These are phyloP conservation scores for Ancistrus triradiatus DNA, from an alignment of 2,113 vertebrate species.

Conservation along the genomic window DNA sequence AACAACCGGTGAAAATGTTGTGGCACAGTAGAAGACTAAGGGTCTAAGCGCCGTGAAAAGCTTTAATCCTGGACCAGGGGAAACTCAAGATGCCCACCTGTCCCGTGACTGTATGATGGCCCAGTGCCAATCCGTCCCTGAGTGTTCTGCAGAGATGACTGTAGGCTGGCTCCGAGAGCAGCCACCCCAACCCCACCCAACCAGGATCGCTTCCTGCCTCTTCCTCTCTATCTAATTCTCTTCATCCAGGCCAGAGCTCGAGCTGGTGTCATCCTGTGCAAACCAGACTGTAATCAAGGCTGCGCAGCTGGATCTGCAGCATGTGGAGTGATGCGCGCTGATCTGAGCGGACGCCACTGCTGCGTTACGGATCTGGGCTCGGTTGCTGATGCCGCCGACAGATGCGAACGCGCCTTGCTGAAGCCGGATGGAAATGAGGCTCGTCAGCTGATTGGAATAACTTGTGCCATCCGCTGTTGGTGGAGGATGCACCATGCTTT, in stretches of 20 bases:
- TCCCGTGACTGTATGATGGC: slow-evolving; percentile 27
- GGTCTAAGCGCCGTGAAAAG: too few relatives aligned
- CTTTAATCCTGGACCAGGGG: not conserved
- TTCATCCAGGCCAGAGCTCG: not conserved
- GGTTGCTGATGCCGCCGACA: slow-evolving; percentile 21
- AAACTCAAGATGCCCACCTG: slow-evolving; percentile 32
- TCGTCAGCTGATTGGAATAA: slow-evolving; percentile 20
- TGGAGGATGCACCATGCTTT: slow-evolving; percentile 21
- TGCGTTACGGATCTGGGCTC: slow-evolving; percentile 40
- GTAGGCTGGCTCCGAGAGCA: slow-evolving; percentile 1
- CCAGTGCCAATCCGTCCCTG: slow-evolving; percentile 14
- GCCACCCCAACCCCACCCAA: slow-evolving; percentile 7
- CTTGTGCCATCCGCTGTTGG: slow-evolving; percentile 16
- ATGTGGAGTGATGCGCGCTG: slow-evolving; percentile 45
- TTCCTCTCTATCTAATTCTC: slow-evolving; percentile 3
- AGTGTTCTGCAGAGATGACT: slow-evolving; percentile 31
- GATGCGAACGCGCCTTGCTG: slow-evolving; percentile 21
- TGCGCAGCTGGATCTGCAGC: slow-evolving; percentile 27
- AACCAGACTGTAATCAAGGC: too few relatives aligned
- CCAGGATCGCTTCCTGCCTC: not conserved
- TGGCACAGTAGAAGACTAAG: too few relatives aligned
- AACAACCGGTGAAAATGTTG: too few relatives aligned
- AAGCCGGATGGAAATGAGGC: slow-evolving; percentile 1
- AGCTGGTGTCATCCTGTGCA: not conserved
- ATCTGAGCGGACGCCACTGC: slow-evolving; percentile 51